Percentiles rank a stretch among this genome's conserved stretches.
Evolutionary conservation across 2,113 vertebrate genomes (phyloP).

Genomic region (Oncorhynchus kisutch): DNA sequence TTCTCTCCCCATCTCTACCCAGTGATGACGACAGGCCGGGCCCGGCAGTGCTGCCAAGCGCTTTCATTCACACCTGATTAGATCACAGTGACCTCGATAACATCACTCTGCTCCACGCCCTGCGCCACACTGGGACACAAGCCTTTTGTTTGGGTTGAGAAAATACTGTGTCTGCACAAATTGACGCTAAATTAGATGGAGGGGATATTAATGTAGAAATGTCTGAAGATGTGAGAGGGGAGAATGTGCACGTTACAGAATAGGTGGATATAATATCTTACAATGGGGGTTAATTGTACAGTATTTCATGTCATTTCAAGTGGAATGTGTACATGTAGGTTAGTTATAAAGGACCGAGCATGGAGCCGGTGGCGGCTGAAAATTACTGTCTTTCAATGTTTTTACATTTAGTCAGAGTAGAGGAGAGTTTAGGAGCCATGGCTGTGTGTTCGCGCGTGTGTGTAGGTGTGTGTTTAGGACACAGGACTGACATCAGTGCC

Average conservation of each 20-base stretch:
- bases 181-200: slow-evolving; percentile 5
- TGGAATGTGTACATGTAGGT: not conserved
- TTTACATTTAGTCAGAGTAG: not conserved
- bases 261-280: not conserved
- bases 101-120: slow-evolving; percentile 36
- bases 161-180: slow-evolving; percentile 2
- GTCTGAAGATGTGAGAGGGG: not conserved
- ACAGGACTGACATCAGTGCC: not conserved
- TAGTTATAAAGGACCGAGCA: not conserved
- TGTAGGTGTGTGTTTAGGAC: not conserved
- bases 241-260: not conserved
- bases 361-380: not conserved
- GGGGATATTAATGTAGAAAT: slow-evolving; percentile 27
- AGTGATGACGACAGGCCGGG: slow-evolving; percentile 40
- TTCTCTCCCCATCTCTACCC: slow-evolving; percentile 11
- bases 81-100: slow-evolving; percentile 65
- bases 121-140: slow-evolving; percentile 32
- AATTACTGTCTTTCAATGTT: not conserved
- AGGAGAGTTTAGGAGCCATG: no score
- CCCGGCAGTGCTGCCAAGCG: slow-evolving; percentile 58
- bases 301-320: not conserved
- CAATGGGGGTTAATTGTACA: not conserved
- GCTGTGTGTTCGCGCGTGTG: no score
- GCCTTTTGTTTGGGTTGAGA: slow-evolving; percentile 40
- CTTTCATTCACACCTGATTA: slow-evolving; percentile 72